Percentiles rank a stretch among this genome's conserved stretches.
phyloP scores from a whole-genome alignment of 2,113 vertebrate species.

The Neogobius melanostomus region DNA sequence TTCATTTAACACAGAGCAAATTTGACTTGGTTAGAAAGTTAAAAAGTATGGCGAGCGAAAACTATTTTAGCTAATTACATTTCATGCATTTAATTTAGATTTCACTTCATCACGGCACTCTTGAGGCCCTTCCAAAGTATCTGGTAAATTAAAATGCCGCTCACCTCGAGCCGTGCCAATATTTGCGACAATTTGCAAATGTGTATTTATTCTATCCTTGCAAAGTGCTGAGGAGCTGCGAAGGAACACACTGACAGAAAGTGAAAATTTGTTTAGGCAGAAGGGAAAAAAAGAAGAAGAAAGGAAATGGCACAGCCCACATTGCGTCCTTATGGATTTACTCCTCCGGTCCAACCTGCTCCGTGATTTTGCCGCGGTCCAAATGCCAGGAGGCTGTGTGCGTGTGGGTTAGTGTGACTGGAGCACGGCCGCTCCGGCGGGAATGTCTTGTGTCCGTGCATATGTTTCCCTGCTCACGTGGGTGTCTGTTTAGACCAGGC shows the following conservation, averaged over 20 bases:
- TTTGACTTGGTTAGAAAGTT: conserved; percentile 4
- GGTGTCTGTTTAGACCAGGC: conserved; percentile 32
- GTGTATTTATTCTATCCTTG: conserved; percentile 65
- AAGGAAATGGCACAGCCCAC: conserved; percentile 37
- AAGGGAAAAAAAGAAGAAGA: not conserved
- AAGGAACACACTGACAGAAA: conserved; percentile 40
- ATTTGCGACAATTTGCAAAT: conserved; percentile 63
- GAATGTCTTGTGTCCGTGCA: conserved; percentile 42
- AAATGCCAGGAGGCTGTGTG: conserved; percentile 48
- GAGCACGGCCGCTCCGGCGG: conserved; percentile 16
- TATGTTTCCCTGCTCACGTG: conserved; percentile 51
- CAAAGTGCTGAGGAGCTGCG: conserved; percentile 50
- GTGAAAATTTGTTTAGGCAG: conserved; percentile 46
- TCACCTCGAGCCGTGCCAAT: conserved; percentile 61
- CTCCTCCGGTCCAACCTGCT: conserved; percentile 70
- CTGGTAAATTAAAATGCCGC: conserved; percentile 56
- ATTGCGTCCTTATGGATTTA: conserved; percentile 61
- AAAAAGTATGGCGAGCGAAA: conserved; percentile 14
- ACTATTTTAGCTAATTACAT: conserved; percentile 41
- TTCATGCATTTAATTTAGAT: conserved; percentile 54
- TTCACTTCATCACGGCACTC: conserved; percentile 40
- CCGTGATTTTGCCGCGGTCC: conserved; percentile 58
- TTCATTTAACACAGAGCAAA: conserved; percentile 19
- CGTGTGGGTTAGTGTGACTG: conserved; percentile 46
- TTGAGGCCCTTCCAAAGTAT: conserved; percentile 48